These are phyloP conservation scores for Beroe forskalii DNA, from an alignment of 37 sponge, comb jelly and placozoan species.

Conservation along the genomic window DNA sequence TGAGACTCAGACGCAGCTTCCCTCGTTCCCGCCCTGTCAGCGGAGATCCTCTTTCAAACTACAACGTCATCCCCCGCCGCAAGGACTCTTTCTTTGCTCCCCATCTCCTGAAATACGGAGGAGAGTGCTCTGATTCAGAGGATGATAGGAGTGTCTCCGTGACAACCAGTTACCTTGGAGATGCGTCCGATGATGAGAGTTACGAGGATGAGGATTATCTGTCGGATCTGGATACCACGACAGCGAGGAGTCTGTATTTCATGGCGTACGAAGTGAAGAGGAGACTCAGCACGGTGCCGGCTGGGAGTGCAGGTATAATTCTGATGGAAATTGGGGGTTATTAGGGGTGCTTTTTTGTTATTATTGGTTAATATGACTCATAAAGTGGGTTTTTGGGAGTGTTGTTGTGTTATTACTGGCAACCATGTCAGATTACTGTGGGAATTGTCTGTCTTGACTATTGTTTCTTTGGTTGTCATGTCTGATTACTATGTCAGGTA, in stretches of 20 bases:
- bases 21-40: constrained; percentile 2
- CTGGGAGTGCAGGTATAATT: constrained; percentile 1
- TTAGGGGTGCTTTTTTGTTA: too few relatives aligned
- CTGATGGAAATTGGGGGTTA: too few relatives aligned
- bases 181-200: not conserved
- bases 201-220: constrained; percentile 7
- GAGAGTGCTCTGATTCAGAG: not conserved
- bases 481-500: too few relatives aligned
- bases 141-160: not conserved
- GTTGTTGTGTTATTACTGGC: too few relatives aligned
- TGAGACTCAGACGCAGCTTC: not conserved
- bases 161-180: constrained; percentile 10
- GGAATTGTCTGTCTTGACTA: too few relatives aligned
- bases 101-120: constrained; percentile 22
- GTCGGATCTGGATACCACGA: not conserved
- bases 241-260: not conserved
- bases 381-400: too few relatives aligned
- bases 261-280: constrained; percentile 45
- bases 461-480: too few relatives aligned
- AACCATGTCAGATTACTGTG: too few relatives aligned
- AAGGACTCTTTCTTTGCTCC: constrained; percentile 17
- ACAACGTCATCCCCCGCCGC: constrained; percentile 38
- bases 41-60: constrained; percentile 9
- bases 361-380: too few relatives aligned
- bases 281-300: not conserved